phyloP scores from a whole-genome alignment of 2,113 vertebrate species.

The Todiramphus chloris region DNA sequence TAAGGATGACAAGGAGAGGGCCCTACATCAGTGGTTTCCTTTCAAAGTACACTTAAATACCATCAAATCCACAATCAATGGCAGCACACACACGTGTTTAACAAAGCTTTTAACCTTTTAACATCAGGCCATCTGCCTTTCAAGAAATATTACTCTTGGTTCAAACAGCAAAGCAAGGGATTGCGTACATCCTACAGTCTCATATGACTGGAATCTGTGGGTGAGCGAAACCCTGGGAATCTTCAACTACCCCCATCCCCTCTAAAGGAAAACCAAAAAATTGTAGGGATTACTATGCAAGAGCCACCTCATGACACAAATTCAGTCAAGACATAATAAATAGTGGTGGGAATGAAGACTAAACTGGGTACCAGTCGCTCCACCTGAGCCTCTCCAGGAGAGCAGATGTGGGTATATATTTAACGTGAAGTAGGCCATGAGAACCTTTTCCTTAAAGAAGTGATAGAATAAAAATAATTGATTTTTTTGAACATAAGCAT shows the following conservation, averaged over 20 bases:
- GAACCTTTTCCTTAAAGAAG: neutral
- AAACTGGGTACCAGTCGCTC: neutral
- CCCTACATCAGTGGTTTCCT: conserved; percentile 52
- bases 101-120: conserved; percentile 69
- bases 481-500: neutral
- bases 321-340: neutral
- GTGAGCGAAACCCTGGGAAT: neutral
- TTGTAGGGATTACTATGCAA: neutral
- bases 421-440: rapidly evolving
- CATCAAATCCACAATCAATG: conserved; percentile 68
- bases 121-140: conserved; percentile 13
- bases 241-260: neutral
- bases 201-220: neutral
- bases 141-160: conserved; percentile 37
- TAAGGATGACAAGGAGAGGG: conserved; percentile 30
- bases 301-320: neutral
- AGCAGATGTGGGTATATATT: neutral
- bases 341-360: neutral
- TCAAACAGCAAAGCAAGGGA: neutral
- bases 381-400: neutral
- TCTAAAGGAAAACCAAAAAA: neutral
- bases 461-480: neutral
- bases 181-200: neutral
- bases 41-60: conserved; percentile 54
- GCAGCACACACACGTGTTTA: conserved; percentile 16